phyloP scores from a whole-genome alignment of 2,113 vertebrate genomes.

The Eretmodus cyanostictus region DNA sequence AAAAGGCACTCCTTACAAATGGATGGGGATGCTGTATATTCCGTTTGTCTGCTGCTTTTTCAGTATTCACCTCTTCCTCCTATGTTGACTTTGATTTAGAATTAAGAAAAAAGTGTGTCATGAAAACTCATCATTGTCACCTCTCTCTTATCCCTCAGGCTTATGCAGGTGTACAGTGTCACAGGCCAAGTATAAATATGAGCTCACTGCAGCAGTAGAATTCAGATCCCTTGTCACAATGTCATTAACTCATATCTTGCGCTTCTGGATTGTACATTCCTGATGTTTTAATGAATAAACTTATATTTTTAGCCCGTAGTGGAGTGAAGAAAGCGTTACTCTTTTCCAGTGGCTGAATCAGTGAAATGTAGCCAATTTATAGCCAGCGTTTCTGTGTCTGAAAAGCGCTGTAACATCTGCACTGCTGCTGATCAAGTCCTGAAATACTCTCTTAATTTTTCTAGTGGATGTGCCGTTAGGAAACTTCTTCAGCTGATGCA shows the following conservation, averaged over 20 bases:
- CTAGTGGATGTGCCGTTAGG: neutral
- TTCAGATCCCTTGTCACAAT: rapidly evolving
- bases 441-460: neutral
- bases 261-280: neutral
- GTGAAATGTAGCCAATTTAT: neutral
- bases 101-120: neutral
- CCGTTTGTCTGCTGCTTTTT: neutral
- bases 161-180: neutral
- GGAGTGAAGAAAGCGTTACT: neutral
- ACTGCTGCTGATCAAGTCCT: neutral
- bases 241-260: neutral
- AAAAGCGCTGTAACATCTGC: neutral
- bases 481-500: neutral
- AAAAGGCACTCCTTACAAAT: neutral
- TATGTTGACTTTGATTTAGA: neutral
- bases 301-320: neutral
- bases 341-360: neutral
- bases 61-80: neutral
- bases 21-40: neutral
- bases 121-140: neutral
- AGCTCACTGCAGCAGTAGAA: neutral
- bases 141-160: neutral
- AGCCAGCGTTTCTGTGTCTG: neutral
- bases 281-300: neutral
- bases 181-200: neutral